These are phyloP conservation scores for Drosophila mimetica DNA, from an alignment of 2,888 invertebrate genomes.

Conservation along the genomic window DNA sequence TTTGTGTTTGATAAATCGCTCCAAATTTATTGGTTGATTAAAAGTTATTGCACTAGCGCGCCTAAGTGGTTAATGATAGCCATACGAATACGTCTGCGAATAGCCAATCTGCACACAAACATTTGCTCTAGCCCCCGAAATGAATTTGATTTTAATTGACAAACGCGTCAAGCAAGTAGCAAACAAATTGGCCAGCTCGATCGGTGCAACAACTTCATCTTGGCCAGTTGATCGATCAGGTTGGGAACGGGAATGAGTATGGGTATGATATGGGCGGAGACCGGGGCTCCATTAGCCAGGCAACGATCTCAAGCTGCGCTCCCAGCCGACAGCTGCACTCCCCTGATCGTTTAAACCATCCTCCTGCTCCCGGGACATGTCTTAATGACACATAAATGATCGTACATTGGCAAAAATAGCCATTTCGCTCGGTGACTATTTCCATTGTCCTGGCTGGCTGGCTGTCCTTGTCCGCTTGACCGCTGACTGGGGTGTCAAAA, in stretches of 20 bases:
- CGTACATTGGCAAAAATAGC: slow-evolving; percentile 61
- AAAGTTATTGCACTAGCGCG: slow-evolving; percentile 75
- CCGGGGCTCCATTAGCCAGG: slow-evolving; percentile 63
- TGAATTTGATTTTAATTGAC: slow-evolving; percentile 81
- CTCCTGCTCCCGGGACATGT: slow-evolving; percentile 24
- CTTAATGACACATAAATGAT: slow-evolving; percentile 78
- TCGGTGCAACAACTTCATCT: slow-evolving; percentile 41
- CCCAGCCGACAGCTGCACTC: slow-evolving; percentile 51
- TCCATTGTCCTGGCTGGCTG: slow-evolving; percentile 52
- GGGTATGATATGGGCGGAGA: slow-evolving; percentile 58
- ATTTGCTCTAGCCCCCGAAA: slow-evolving; percentile 60
- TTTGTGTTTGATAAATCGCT: slow-evolving; percentile 78
- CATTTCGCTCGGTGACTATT: slow-evolving; percentile 37
- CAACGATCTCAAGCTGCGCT: slow-evolving; percentile 58
- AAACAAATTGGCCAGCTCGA: slow-evolving; percentile 68
- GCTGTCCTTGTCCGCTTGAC: slow-evolving; percentile 62
- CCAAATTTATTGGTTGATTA: slow-evolving; percentile 79
- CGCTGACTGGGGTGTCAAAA: slow-evolving; percentile 67
- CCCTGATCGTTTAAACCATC: slow-evolving; percentile 13
- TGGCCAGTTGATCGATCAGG: slow-evolving; percentile 41
- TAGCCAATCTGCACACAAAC: slow-evolving; percentile 22
- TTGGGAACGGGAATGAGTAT: neutral
- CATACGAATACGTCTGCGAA: slow-evolving; percentile 32
- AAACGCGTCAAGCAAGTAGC: slow-evolving; percentile 77
- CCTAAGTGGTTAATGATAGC: slow-evolving; percentile 77